These are phyloP conservation scores for Alethe castanea DNA, from an alignment of 2,113 vertebrate genomes.

Conservation along the genomic window DNA sequence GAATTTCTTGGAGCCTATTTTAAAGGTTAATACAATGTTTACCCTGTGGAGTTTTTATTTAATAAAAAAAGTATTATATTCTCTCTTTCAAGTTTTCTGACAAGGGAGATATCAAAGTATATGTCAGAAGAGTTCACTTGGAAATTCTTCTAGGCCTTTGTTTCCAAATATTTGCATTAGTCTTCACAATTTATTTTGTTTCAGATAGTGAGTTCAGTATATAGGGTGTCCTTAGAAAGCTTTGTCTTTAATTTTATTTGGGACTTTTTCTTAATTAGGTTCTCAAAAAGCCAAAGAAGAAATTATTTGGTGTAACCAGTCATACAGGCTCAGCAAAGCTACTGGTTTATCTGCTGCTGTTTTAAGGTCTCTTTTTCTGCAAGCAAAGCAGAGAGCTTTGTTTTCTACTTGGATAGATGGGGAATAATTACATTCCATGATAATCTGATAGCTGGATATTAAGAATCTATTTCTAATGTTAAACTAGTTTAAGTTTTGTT, in stretches of 20 bases:
- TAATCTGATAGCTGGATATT: not conserved
- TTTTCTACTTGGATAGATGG: not conserved
- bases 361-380: not conserved
- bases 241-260: not conserved
- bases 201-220: not conserved
- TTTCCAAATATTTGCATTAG: not conserved
- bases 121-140: not conserved
- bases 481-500: not conserved
- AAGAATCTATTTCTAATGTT: not conserved
- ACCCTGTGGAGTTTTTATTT: not conserved
- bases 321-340: not conserved
- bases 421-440: not conserved
- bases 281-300: not conserved
- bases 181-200: not conserved
- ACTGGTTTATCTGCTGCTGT: not conserved
- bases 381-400: not conserved
- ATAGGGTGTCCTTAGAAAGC: not conserved
- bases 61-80: not conserved
- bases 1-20: not conserved
- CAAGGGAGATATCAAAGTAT: not conserved
- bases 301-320: not conserved
- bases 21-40: not conserved
- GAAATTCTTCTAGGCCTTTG: not conserved
- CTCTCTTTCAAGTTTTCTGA: not conserved
- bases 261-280: not conserved